These are phyloP conservation scores for Otus sunia DNA, from an alignment of 2,113 vertebrate genomes.

Conservation along the genomic window DNA sequence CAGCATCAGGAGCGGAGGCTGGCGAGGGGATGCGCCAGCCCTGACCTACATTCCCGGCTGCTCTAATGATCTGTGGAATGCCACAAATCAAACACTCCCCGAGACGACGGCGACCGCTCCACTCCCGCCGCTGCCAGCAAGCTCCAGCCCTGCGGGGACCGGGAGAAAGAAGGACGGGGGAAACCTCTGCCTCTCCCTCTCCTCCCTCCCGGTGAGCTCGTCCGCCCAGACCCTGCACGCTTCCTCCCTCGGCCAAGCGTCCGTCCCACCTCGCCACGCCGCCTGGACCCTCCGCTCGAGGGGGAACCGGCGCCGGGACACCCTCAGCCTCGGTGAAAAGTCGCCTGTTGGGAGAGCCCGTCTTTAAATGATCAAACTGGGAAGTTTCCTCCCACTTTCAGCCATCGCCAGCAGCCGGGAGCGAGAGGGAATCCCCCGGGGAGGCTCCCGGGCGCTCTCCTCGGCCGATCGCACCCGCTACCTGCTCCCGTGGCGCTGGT, in stretches of 20 bases:
- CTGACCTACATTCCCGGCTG: constrained; percentile 72
- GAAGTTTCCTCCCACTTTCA: background rate
- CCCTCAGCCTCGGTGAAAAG: background rate
- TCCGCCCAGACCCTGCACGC: background rate
- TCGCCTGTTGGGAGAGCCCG: background rate
- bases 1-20: background rate
- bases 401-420: background rate
- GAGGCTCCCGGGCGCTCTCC: background rate
- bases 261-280: background rate
- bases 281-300: background rate
- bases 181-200: background rate
- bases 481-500: background rate
- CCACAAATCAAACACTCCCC: constrained; percentile 52
- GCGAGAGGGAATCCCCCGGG: background rate
- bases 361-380: background rate
- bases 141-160: background rate
- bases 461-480: rapidly evolving
- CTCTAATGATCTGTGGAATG: constrained; percentile 68
- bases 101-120: background rate
- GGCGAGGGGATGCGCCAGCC: background rate
- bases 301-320: background rate
- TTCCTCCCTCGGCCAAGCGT: background rate
- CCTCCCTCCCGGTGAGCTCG: background rate
- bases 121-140: background rate
- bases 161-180: background rate